phyloP scores from a whole-genome alignment of 2,113 vertebrate species.

The Serilophus lunatus region DNA sequence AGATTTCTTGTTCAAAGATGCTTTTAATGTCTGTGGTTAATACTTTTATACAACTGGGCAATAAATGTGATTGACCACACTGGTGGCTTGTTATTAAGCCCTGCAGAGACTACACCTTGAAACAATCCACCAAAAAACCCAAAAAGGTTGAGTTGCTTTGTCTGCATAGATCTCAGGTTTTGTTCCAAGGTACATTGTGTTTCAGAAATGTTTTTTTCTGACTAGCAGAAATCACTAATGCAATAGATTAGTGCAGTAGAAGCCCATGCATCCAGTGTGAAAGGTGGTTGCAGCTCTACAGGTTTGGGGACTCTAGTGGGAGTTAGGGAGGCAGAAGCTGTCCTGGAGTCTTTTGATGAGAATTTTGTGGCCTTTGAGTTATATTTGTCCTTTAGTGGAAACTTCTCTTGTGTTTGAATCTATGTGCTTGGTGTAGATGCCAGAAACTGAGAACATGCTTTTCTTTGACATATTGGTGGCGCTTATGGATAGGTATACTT shows the following conservation, averaged over 20 bases:
- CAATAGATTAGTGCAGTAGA: not conserved
- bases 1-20: not conserved
- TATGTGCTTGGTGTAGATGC: not conserved
- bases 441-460: not conserved
- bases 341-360: not conserved
- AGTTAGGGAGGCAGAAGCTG: not conserved
- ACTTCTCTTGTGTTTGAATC: not conserved
- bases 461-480: accelerated
- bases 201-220: not conserved
- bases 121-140: not conserved
- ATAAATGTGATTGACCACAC: not conserved
- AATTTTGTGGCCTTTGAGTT: not conserved
- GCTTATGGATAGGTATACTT: not conserved
- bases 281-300: not conserved
- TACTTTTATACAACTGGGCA: not conserved
- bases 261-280: not conserved
- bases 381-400: not conserved
- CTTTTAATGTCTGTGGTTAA: not conserved
- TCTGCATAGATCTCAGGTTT: not conserved
- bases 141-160: not conserved
- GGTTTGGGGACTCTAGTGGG: not conserved
- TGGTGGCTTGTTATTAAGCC: too few species aligned
- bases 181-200: not conserved
- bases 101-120: too few species aligned
- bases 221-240: not conserved